phyloP scores from a whole-genome alignment of 1,140 invertebrate genomes.

The Hestina assimilis region DNA sequence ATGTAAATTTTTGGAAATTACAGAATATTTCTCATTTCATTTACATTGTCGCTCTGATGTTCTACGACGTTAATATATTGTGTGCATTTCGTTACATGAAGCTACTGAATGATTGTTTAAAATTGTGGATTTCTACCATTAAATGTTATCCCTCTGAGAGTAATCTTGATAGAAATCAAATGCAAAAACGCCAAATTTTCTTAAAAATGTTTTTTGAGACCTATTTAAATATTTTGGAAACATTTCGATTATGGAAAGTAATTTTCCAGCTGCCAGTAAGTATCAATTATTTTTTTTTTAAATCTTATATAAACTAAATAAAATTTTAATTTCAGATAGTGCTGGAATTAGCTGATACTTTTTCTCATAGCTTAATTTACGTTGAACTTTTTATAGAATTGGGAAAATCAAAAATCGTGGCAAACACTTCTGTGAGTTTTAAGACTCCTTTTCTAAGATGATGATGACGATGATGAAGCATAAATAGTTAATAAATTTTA shows the following conservation, averaged over 20 bases:
- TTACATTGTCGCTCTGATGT: not conserved
- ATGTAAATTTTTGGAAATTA: not conserved
- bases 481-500: too few relatives aligned
- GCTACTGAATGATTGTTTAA: not conserved
- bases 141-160: not conserved
- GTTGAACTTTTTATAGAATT: slow-evolving; percentile 15
- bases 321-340: slow-evolving; percentile 15
- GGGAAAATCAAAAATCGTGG: slow-evolving; percentile 3
- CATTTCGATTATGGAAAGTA: not conserved
- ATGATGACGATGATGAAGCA: too few relatives aligned
- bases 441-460: too few relatives aligned
- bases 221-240: not conserved
- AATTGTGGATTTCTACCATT: not conserved
- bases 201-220: not conserved
- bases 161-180: not conserved
- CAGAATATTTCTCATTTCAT: not conserved
- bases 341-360: slow-evolving; percentile 18
- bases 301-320: too few relatives aligned
- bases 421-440: slow-evolving; percentile 6
- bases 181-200: not conserved
- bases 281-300: too few relatives aligned
- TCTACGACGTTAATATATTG: not conserved
- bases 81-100: not conserved
- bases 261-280: not conserved
- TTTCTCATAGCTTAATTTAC: slow-evolving; percentile 19